phyloP scores from a whole-genome alignment of 2,888 invertebrate genomes.

The Reticulitermes lucifugus region DNA sequence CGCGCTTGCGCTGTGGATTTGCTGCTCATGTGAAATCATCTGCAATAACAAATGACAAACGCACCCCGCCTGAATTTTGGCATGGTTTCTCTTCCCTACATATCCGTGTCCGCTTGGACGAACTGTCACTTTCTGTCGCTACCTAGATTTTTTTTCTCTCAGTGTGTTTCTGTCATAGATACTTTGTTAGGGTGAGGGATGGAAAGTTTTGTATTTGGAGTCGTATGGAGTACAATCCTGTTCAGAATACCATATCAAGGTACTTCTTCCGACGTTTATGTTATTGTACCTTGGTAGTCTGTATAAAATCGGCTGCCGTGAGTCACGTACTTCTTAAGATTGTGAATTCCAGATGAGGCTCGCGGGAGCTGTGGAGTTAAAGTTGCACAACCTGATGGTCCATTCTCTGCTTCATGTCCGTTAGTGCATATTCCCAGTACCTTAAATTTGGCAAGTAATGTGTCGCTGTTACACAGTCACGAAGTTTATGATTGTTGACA shows the following conservation, averaged over 20 bases:
- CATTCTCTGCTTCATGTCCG: no score
- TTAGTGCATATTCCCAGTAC: no score
- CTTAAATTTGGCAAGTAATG: no score
- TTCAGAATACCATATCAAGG: background rate
- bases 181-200: background rate
- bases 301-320: no score
- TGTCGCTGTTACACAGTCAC: no score
- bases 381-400: no score
- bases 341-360: no score
- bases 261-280: background rate
- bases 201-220: background rate
- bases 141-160: slow-evolving; percentile 37
- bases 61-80: slow-evolving; percentile 46
- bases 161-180: slow-evolving; percentile 30
- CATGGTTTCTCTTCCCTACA: slow-evolving; percentile 23
- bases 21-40: slow-evolving; percentile 50
- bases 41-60: slow-evolving; percentile 53
- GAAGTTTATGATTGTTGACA: no score
- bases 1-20: slow-evolving; percentile 21
- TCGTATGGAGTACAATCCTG: slow-evolving; percentile 1
- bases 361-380: no score
- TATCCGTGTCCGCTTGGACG: slow-evolving; percentile 44
- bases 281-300: no score
- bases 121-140: slow-evolving; percentile 48
- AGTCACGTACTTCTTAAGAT: no score